Evolutionary conservation across 2,888 invertebrate genomes (phyloP), one percentile per base, ranked within the genome.

Genomic region (Diaperis boleti): DNA sequence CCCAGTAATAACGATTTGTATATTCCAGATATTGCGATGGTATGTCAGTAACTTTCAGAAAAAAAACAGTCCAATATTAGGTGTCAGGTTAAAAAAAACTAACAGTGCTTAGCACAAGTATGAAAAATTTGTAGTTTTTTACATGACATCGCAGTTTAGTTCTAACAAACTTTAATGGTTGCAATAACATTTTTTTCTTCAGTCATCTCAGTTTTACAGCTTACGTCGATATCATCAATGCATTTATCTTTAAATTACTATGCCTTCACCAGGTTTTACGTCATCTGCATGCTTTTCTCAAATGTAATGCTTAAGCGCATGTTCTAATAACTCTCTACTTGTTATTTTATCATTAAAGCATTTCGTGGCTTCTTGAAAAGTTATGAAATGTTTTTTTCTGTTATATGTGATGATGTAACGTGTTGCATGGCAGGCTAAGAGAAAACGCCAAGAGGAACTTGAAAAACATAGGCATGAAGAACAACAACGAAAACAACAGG

Each of bases 401-500:
- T 65, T 59, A 54, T 59, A 44, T 67, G 72, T 75, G 65, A 70
- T 73, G 70, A 71, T 74, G 85, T 85, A 83, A 83, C 83, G 82
- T 85, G 79, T 82, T 83, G 78, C 77, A 81, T 83, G 82, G 82
- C 87, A 94, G 93, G 92, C 92, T 81, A 91, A 92, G 79, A 88
- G 91, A 82, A 91, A 90, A 82, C 90, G 91, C 66, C 92, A 94
- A 78, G 94, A 94, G 83, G 93, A 94, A 79, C 81, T 91, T 75
- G 94, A 94, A 82, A 92, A 90, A 78, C 90, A 90, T 79, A 91
- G 90, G 79, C 88, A 90, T 69, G 93, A 94, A 82, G 94, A 94
- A 69, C 91, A 93, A 75, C 86, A 90, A 71, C 89, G 93, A 74
- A 92, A 91, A 80, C 92, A 92, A 81, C 94, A 95, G 92, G 94